Percentiles rank a stretch among this genome's conserved stretches.
Evolutionary conservation across 1,140 invertebrate genomes (phyloP).

Genomic region (Zaprionus tsacasi): DNA sequence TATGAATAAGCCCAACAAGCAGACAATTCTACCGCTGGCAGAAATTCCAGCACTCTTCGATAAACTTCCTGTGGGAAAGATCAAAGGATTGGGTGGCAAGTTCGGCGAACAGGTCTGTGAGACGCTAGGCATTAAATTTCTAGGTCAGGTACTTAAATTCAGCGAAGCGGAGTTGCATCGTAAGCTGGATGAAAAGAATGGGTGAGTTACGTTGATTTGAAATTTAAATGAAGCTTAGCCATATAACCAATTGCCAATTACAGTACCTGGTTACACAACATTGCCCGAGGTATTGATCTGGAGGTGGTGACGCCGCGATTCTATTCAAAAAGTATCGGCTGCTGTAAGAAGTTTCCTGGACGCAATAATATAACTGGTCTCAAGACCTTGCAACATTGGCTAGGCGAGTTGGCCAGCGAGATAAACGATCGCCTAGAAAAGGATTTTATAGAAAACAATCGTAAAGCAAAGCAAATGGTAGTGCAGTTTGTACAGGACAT

Average conservation of each 20-base stretch:
- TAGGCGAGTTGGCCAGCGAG: slow-evolving; percentile 91
- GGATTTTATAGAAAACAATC: slow-evolving; percentile 90
- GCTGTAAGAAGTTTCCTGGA: slow-evolving; percentile 97
- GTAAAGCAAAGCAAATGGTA: slow-evolving; percentile 88
- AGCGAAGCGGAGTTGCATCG: slow-evolving; percentile 88
- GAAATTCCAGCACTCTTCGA: slow-evolving; percentile 88
- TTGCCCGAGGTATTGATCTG: slow-evolving; percentile 93
- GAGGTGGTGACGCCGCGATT: slow-evolving; percentile 93
- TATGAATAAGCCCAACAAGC: slow-evolving; percentile 96
- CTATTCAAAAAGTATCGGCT: slow-evolving; percentile 96
- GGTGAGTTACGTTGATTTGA: slow-evolving; percentile 85
- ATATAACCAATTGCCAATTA: not conserved
- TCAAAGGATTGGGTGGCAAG: slow-evolving; percentile 95
- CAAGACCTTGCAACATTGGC: slow-evolving; percentile 92
- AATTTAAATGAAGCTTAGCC: not conserved
- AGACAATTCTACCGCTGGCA: slow-evolving; percentile 92
- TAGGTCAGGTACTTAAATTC: slow-evolving; percentile 91
- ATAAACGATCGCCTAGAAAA: slow-evolving; percentile 93
- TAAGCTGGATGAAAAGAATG: slow-evolving; percentile 93
- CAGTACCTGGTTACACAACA: slow-evolving; percentile 93
- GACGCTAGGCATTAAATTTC: slow-evolving; percentile 89
- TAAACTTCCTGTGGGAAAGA: slow-evolving; percentile 90
- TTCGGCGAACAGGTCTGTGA: slow-evolving; percentile 91
- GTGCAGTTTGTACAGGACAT: slow-evolving; percentile 87
- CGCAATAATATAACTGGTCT: slow-evolving; percentile 89